Evolutionary conservation across 2,888 invertebrate species (phyloP).

Genomic region (Dugesia japonica): DNA sequence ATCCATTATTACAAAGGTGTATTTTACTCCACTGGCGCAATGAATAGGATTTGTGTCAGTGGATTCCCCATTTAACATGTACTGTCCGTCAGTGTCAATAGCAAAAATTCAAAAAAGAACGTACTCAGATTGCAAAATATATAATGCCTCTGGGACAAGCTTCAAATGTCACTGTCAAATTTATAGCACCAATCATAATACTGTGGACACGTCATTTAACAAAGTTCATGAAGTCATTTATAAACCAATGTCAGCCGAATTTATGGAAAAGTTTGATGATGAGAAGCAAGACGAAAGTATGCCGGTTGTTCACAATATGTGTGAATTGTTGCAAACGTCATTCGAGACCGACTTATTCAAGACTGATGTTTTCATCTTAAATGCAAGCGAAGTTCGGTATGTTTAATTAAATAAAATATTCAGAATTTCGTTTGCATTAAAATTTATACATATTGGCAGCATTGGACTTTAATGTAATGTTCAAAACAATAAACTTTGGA

Average conservation of each 20-base stretch:
- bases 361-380: too few relatives aligned
- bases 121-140: background rate
- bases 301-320: background rate
- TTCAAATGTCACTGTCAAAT: background rate
- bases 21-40: background rate
- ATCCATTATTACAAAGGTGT: background rate
- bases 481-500: too few relatives aligned
- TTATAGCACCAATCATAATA: background rate
- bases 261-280: background rate
- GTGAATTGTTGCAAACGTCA: background rate
- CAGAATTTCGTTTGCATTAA: too few relatives aligned
- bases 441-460: too few relatives aligned
- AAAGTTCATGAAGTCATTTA: too few relatives aligned
- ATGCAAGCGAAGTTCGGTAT: too few relatives aligned
- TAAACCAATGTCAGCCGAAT: background rate
- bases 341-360: too few relatives aligned
- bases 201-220: background rate
- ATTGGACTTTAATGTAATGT: too few relatives aligned
- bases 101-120: background rate
- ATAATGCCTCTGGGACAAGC: background rate
- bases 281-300: background rate
- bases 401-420: too few relatives aligned
- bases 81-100: background rate
- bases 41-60: background rate
- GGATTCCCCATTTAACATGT: background rate